Evolutionary conservation across 1,140 invertebrate species (phyloP), one percentile per base, ranked within the genome.

Genomic region (Drosophila micromelanica): DNA sequence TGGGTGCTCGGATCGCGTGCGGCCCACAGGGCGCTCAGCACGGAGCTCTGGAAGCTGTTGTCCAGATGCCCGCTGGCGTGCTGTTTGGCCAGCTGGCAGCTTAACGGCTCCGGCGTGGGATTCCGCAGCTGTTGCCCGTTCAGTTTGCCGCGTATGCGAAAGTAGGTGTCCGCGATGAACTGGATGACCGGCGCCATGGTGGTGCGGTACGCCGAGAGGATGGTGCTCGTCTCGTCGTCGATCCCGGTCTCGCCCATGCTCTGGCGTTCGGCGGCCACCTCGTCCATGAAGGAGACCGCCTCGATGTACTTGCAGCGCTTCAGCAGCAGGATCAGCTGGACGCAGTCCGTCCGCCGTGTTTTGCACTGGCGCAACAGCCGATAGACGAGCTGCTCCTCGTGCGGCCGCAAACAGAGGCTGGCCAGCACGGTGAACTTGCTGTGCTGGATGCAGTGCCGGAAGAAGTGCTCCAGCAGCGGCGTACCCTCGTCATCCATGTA

Each of bases 261-360:
- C 37, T 70, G 30, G 0, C 55, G 62, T 8, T 70, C 56, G 5
- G 35, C 62, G 8, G 76, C 67, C 20, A 90, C 63, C 1, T 91
- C 80, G 51, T 92, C 82, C 77, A 92, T 79, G 8, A 87, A 89
- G 0, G 76, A 72, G 2, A 90, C 85, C 0, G 91, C 91, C 30
- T 92, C 91, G 15, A 92, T 77, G 13, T 91, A 92, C 52, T 90
- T 90, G n/a, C 65, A 80, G 20, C 79, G 87, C 23, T 91, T 89
- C 3, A 92, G 67, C 20, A 92, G 40, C 70, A 92, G 55, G 0
- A 92, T 82, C 12, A 92, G 60, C 20, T 92, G 78, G 2, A 92
- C 56, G 35, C 76, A 71, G 8, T 91, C 91, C 23, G 80, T 30
- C 0, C 71, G 37, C 0, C 48, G 65, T 0, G 79, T 59, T 13